Base-by-base conservation (phyloP, 2,113 vertebrate genomes). In the Parus major region DNA sequence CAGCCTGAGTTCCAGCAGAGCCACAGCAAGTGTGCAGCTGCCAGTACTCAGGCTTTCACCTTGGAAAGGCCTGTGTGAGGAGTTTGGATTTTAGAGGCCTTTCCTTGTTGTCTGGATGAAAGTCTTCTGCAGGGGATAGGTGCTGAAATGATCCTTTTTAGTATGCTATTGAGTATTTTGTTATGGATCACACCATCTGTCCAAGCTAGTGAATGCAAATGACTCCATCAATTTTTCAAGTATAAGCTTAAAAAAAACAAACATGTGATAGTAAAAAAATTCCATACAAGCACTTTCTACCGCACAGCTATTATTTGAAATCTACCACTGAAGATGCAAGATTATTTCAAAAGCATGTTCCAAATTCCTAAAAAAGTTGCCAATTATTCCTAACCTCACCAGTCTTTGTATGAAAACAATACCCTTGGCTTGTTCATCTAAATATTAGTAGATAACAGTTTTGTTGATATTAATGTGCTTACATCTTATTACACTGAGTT, bases 381-480 rank as follows among this genome's bases (percentile, higher is more conserved):
- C 60, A 39, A 66, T 92, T 91, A 94, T 93, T 97, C 93, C 64
- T 49, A 83, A 63, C 86, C 84, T 68, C 49, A 65, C 25, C 18
- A 0, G 73, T 85, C 90, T 97, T 95, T 95, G 86, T 95, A 73
- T 57, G 69, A 92, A 96, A 96, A 97, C 75, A 97, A 93, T 82
- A 81, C 76, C 93, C 82, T 20, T 36, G 60, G 44, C 81, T 96
- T 96, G 97, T 82, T 93, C 95, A 91, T 80, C 88, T 86, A 70
- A 94, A 72, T 93, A 97, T 96, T 96, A 92, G 92, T 92, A 92
- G 79, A 92, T 52, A 97, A 97, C 96, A 75, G 95, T 86, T 97
- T 97, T 94, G 92, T 93, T 96, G 96, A 91, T 97, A 98, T 96
- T 97, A 98, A 98, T 97, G 90, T 97, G 95, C 97, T 98, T 98